Percentiles rank a stretch among this genome's conserved stretches.
These are phyloP conservation scores for Cryptotis parvus DNA, from an alignment of 2,113 vertebrate species.

Conservation along the genomic window DNA sequence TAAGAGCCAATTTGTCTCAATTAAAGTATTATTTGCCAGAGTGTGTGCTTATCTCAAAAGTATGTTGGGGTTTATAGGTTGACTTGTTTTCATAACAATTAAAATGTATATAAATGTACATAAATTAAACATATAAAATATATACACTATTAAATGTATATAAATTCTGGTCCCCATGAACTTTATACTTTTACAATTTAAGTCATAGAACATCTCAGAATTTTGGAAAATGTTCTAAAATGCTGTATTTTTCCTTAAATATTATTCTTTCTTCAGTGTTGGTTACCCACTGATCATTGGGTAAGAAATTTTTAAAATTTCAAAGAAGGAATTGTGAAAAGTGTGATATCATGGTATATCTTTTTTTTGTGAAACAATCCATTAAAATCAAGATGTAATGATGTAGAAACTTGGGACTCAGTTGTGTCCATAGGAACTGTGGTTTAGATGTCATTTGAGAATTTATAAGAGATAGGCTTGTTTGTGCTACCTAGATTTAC, in stretches of 20 bases:
- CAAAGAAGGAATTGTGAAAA: neutral
- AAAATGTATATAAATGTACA: neutral
- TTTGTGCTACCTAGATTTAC: no score
- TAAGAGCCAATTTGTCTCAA: constrained; percentile 58
- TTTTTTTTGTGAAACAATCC: neutral
- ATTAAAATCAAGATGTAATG: neutral
- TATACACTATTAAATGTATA: constrained; percentile 4
- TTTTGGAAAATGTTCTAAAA: constrained; percentile 38
- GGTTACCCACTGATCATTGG: rapidly evolving
- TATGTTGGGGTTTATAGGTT: neutral
- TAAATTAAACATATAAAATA: no score
- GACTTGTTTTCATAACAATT: constrained; percentile 22
- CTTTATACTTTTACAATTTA: neutral
- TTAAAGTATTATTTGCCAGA: constrained; percentile 62
- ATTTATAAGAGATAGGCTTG: neutral
- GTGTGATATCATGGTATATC: rapidly evolving
- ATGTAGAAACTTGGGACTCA: neutral
- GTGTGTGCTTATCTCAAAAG: constrained; percentile 50
- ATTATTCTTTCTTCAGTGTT: neutral
- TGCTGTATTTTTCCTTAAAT: neutral
- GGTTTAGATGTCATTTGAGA: rapidly evolving
- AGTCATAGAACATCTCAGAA: constrained; percentile 18
- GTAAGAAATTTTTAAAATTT: neutral
- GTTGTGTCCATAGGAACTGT: no score
- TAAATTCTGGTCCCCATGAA: neutral